These are phyloP conservation scores for Microcaecilia unicolor DNA, from an alignment of 2,797 vertebrate species.

Conservation along the genomic window DNA sequence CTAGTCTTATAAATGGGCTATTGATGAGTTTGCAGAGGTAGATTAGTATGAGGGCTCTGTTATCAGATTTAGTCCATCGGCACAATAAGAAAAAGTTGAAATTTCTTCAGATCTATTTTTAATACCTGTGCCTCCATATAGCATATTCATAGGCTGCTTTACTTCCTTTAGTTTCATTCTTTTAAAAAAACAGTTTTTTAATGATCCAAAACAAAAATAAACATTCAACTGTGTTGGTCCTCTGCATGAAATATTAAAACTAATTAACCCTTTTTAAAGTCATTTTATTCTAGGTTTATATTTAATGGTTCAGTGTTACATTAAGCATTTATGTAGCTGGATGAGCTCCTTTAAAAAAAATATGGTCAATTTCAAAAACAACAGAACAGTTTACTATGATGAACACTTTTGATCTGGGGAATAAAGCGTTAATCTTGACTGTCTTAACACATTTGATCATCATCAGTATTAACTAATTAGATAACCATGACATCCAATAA, in stretches of 20 bases:
- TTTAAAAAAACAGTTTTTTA: conserved; percentile 43
- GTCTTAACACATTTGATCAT: background rate
- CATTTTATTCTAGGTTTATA: conserved; percentile 80
- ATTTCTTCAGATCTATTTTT: conserved; percentile 1
- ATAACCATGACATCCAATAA: background rate
- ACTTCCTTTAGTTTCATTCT: conserved; percentile 49
- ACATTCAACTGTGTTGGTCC: conserved; percentile 61
- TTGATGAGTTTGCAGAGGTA: too few species aligned
- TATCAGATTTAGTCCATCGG: background rate
- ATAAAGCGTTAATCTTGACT: too few species aligned
- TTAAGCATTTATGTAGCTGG: conserved; percentile 83
- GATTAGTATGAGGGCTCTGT: conserved; percentile 4
- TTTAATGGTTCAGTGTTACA: conserved; percentile 88
- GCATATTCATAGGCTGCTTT: conserved; percentile 7
- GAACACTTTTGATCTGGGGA: conserved; percentile 24
- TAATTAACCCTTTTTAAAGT: conserved; percentile 97
- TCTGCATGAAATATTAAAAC: conserved; percentile 88
- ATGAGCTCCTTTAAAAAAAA: conserved; percentile 86
- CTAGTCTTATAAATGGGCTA: conserved; percentile 5
- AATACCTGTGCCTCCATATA: conserved; percentile 2
- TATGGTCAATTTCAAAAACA: conserved; percentile 77
- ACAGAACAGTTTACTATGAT: conserved; percentile 63
- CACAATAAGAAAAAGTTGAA: background rate
- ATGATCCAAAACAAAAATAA: conserved; percentile 57
- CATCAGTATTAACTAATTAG: background rate